These are phyloP conservation scores for Acanthacorydalis orientalis DNA, from an alignment of 2,888 invertebrate genomes.

Conservation along the genomic window DNA sequence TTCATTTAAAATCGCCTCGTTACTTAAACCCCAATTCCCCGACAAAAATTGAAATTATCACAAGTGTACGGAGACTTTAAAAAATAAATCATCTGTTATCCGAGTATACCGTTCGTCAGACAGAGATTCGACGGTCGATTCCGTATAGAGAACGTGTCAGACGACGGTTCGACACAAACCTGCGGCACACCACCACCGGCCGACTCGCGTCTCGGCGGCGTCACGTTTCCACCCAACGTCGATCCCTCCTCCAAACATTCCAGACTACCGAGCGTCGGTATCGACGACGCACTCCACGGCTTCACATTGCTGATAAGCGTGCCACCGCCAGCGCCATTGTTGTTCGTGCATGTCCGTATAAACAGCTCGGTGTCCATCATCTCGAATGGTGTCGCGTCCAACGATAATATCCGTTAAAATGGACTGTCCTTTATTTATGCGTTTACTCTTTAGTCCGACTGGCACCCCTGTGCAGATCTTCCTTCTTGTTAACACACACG, in stretches of 20 bases:
- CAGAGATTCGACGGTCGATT: too few species aligned
- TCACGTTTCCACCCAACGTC: background rate
- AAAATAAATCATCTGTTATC: too few species aligned
- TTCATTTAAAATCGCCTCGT: too few species aligned
- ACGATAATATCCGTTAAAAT: background rate
- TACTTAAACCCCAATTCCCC: too few species aligned
- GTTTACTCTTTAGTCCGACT: too few species aligned
- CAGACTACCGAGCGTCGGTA: slow-evolving; percentile 5
- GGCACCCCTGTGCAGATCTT: too few species aligned
- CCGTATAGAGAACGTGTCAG: too few species aligned
- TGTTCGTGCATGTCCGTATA: background rate
- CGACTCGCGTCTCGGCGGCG: slow-evolving; percentile 1
- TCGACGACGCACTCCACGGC: slow-evolving; percentile 8
- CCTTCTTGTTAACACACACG: too few species aligned
- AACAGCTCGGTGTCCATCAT: slow-evolving; percentile 2
- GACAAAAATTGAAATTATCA: too few species aligned
- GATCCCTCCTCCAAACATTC: slow-evolving; percentile 3
- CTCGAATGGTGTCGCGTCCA: background rate
- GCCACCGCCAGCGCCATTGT: background rate
- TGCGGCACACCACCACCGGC: slow-evolving; percentile 3
- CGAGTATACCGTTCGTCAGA: too few species aligned
- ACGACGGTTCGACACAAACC: background rate
- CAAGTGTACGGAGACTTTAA: too few species aligned
- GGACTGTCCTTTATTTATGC: too few species aligned
- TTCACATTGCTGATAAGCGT: background rate